phyloP scores from a whole-genome alignment of 2,797 vertebrate species.

The Centropyge bicolor region DNA sequence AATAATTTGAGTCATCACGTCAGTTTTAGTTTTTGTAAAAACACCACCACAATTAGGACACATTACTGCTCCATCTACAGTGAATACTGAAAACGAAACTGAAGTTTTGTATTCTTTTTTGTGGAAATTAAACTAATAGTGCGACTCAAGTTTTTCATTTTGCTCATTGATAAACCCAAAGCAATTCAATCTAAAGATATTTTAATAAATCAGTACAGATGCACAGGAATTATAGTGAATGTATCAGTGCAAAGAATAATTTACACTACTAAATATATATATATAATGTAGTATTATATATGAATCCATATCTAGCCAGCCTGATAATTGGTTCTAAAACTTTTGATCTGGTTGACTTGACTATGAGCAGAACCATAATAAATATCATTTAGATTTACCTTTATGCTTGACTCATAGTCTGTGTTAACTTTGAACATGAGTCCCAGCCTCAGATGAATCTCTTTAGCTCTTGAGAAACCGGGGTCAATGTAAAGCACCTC shows the following conservation, averaged over 20 bases:
- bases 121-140: neutral
- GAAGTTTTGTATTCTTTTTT: neutral
- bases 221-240: neutral
- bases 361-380: neutral
- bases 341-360: too few species aligned
- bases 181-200: neutral
- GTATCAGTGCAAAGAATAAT: neutral
- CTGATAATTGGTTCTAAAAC: neutral
- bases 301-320: neutral
- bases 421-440: slow-evolving; percentile 99
- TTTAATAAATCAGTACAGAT: neutral
- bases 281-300: too few species aligned
- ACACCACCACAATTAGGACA: neutral
- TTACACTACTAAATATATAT: too few species aligned
- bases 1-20: too few species aligned
- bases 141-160: neutral
- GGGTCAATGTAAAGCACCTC: slow-evolving; percentile 99
- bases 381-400: slow-evolving; percentile 84
- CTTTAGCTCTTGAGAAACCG: slow-evolving; percentile 95
- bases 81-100: neutral
- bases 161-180: too few species aligned
- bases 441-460: slow-evolving; percentile 98
- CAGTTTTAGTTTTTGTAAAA: neutral
- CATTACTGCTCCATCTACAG: neutral
- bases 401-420: slow-evolving; percentile 97